Evolutionary conservation across 2,888 invertebrate species (phyloP).

Genomic region (Plagiodera versicolora): DNA sequence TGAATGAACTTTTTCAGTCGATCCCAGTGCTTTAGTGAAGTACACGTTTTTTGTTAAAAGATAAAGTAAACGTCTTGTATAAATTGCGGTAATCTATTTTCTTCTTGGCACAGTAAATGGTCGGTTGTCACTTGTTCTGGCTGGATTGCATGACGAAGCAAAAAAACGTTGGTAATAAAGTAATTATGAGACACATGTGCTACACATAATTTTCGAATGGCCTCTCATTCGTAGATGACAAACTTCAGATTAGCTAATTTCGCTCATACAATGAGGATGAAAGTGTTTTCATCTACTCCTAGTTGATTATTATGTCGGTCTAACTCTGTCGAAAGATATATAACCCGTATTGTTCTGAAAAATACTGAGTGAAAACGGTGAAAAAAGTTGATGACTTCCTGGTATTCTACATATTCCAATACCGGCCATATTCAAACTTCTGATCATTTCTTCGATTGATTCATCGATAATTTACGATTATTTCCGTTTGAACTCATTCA

Average conservation of each 20-base stretch:
- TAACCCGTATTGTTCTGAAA: no score
- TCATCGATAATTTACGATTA: no score
- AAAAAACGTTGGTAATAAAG: constrained; percentile 22
- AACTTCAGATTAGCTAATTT: constrained; percentile 3
- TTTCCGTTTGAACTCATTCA: no score
- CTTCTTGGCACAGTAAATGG: constrained; percentile 40
- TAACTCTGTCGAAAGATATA: no score
- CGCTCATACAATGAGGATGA: not conserved
- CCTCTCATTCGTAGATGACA: constrained; percentile 29
- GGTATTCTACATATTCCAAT: no score
- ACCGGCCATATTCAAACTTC: no score
- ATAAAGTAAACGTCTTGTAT: not conserved
- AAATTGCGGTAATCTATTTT: constrained; percentile 28
- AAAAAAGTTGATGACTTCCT: no score
- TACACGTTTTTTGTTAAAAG: not conserved
- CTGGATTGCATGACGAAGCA: constrained; percentile 38
- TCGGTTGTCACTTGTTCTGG: constrained; percentile 40
- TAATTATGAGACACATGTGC: constrained; percentile 44
- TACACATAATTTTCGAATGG: constrained; percentile 36
- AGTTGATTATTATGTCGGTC: no score
- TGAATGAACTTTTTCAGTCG: not conserved
- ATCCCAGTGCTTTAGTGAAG: not conserved
- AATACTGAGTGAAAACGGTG: no score
- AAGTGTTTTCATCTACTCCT: not conserved
- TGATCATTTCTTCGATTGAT: no score